A percentile compares a stretch with the other conserved stretches of the same genome.
Conservation (phyloP, 92 coral and sea anemone genomes). For the Pocillopora meandrina region DNA sequence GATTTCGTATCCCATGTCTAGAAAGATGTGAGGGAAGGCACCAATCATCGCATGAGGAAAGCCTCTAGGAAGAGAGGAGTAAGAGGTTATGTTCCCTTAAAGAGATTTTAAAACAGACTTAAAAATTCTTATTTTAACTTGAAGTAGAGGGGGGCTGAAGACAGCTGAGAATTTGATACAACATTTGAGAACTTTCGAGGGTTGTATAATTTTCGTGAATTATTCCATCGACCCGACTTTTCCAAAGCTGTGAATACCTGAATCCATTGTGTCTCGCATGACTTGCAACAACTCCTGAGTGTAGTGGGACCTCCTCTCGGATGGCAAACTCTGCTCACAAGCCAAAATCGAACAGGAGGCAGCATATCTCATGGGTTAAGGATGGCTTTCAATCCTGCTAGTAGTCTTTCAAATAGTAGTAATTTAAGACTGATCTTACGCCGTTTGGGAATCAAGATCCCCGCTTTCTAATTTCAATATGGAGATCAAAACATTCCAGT, state of each 20-base stretch:
- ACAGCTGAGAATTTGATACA: too few species aligned
- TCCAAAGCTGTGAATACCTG: conserved; percentile 52
- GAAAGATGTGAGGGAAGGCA: too few species aligned
- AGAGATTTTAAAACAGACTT: too few species aligned
- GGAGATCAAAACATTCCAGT: neutral
- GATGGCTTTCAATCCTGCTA: neutral
- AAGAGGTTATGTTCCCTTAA: too few species aligned
- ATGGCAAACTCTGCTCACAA: conserved; percentile 73
- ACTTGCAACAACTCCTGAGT: conserved; percentile 87
- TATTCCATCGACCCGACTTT: neutral
- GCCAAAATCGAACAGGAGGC: conserved; percentile 88
- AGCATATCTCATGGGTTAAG: conserved; percentile 67
- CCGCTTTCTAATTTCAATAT: neutral
- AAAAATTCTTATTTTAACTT: too few species aligned
- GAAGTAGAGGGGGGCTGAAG: too few species aligned
- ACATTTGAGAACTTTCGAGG: too few species aligned
- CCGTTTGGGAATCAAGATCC: neutral
- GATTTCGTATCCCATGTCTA: too few species aligned
- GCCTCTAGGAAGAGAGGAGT: too few species aligned
- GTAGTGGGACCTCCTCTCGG: conserved; percentile 72
- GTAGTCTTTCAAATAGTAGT: neutral
- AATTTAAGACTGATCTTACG: neutral
- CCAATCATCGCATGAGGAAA: too few species aligned
- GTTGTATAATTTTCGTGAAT: too few species aligned
- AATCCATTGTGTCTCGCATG: conserved; percentile 86